Base-by-base conservation (phyloP, 2,888 invertebrate genomes). In the Ormyrus nitidulus region DNA sequence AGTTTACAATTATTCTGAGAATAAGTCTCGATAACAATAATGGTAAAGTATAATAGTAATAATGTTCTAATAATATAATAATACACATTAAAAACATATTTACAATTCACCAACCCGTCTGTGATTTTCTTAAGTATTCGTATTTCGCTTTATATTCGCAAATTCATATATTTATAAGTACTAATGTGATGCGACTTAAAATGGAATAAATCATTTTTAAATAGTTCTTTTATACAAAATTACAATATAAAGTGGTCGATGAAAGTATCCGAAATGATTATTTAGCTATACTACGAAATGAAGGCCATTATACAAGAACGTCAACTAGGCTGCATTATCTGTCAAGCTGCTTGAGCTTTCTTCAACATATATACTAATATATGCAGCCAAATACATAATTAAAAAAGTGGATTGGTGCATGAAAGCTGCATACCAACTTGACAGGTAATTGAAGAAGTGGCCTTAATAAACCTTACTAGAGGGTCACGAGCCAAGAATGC, bases 401-500 rank as follows among this genome's bases (percentile, higher is more conserved):
- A 46, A 65, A 58, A 65, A 64, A 34, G 49, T 9, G 11, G 5
- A 51, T 61, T 34, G 68, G 44, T 53, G n/a, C 53, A 69, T 2
- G 13, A 51, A 76, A 54, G 10, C 53, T 61, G 75, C 34, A 44
- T 6, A 9, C 13, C 44, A 13, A 10, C 49, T 58, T 13, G 49
- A 58, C 70, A 70, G 44, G 5, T 70, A 48, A 70, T 13, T 10
- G 13, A 34, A 34, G 8, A 58, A 70, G 48, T 10, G 77, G 71
- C 68, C 44, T 90, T 88, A 90, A 86, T 87, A 90, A 86, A 90
- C 90, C 89, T 89, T 90, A 83, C 88, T 90, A 86, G 80, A 88
- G 85, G 90, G 90, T 90, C 90, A 90, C 90, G 90, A 90, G 86
- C 90, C 89, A 83, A 90, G 83, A 79, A 90, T 90, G 84, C 89